These are phyloP conservation scores for Lumbricus terrestris DNA, from an alignment of 2,888 invertebrate species.

Conservation along the genomic window DNA sequence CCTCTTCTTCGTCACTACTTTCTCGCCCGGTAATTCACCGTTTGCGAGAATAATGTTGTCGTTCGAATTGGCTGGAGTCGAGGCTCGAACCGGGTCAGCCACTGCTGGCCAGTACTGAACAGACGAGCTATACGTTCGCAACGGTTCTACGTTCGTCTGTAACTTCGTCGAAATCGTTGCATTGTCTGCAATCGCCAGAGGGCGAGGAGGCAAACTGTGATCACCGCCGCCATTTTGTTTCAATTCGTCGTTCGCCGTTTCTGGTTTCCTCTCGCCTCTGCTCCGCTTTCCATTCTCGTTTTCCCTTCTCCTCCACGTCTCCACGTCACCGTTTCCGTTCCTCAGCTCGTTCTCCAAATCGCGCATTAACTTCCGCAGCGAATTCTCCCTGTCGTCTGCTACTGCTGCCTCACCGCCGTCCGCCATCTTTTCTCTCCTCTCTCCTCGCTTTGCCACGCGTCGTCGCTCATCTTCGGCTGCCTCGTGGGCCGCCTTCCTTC, in stretches of 20 bases:
- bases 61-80: neutral
- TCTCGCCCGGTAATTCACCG: neutral
- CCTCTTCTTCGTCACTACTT: neutral
- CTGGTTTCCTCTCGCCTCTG: neutral
- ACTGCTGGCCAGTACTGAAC: conserved; percentile 4
- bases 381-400: neutral
- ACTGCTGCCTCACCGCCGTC: too few species aligned
- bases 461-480: neutral
- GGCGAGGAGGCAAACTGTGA: neutral
- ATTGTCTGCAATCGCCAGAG: neutral
- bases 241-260: neutral
- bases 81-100: neutral
- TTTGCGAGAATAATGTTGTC: neutral
- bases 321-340: neutral
- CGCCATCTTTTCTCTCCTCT: neutral
- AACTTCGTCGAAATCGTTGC: neutral
- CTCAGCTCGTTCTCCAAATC: neutral
- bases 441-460: neutral
- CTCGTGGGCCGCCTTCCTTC: neutral
- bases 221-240: neutral
- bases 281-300: neutral
- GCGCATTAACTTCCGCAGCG: neutral
- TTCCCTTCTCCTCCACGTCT: neutral
- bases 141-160: neutral
- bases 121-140: neutral